Conservation (phyloP, 2,888 invertebrate species). For the Noctua janthina region DNA sequence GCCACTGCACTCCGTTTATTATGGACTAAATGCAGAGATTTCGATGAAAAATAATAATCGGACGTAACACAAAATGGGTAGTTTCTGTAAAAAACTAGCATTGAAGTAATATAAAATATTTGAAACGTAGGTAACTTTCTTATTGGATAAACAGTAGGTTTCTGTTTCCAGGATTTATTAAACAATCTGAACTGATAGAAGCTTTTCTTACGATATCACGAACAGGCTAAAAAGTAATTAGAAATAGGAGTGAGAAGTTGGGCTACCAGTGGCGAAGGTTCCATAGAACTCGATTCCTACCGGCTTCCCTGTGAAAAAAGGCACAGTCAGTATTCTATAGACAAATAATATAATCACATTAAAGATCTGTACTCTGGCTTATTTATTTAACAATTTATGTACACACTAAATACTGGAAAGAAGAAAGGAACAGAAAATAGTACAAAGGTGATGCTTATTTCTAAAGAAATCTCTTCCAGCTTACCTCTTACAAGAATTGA, state of each 20-base stretch:
- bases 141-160: neutral
- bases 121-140: neutral
- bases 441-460: too few species aligned
- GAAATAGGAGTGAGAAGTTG: neutral
- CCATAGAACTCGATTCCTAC: too few species aligned
- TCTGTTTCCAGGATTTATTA: neutral
- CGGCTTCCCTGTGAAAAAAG: too few species aligned
- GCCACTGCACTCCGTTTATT: conserved; percentile 73
- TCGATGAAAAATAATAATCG: conserved; percentile 51
- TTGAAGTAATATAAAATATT: neutral
- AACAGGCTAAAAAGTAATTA: neutral
- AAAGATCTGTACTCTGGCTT: too few species aligned
- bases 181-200: neutral
- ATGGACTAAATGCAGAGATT: conserved; percentile 59
- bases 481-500: too few species aligned
- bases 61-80: conserved; percentile 11
- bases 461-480: too few species aligned
- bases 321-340: too few species aligned
- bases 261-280: neutral
- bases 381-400: too few species aligned
- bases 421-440: too few species aligned
- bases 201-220: neutral
- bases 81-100: neutral
- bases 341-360: too few species aligned
- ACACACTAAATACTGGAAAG: too few species aligned